Base-by-base conservation (phyloP, 37 sponge, comb jelly and placozoan species). In the Lycopodina hypogea region DNA sequence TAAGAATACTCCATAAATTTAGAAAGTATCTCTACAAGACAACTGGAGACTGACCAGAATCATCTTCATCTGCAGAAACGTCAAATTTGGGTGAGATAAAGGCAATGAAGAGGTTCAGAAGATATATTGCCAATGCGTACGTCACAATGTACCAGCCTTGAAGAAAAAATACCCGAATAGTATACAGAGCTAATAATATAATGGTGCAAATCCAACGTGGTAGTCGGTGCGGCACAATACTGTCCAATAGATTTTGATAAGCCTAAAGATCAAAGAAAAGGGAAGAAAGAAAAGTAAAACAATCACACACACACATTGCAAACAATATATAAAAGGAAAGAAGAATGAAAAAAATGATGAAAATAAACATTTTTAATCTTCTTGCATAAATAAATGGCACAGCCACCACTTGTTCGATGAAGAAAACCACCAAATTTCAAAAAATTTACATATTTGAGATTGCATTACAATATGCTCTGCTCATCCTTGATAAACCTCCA, bases 81-180 rank as follows among this genome's bases (percentile, higher is more conserved):
- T 96, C 97, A 68, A 96, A 93, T 69, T 96, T 93, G 22, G 97
- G 97, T 24, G 97, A 82, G 56, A 96, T 89, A 72, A 96, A 96
- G 1, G 87, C 87, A n/a, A 96, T 90, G 55, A 96, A 89, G 9
- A 91, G 78, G 51, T 91, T 96, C 18, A 96, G 84, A 1, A 91
- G 78, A 70, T 92, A 96, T 29, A 96, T 96, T 15, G 89, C 97
- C 23, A 96, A 78, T 17, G 90, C 97, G 45, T 96, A 96, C 4
- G 89, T 79, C 3, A 94, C 84, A 36, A 96, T 96, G 75, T 96
- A 91, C 94, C 94, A 96, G 30, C 97, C 97, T 74, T 90, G 74
- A 18, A 90, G 63, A 8, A 71, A 26, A 11, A 76, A 64, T 37
- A 92, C 85, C 52, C 96, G 35, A 3, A 86, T 26, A 24, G 26